Conservation (phyloP, 2,113 vertebrate species). For the Perccottus glenii region DNA sequence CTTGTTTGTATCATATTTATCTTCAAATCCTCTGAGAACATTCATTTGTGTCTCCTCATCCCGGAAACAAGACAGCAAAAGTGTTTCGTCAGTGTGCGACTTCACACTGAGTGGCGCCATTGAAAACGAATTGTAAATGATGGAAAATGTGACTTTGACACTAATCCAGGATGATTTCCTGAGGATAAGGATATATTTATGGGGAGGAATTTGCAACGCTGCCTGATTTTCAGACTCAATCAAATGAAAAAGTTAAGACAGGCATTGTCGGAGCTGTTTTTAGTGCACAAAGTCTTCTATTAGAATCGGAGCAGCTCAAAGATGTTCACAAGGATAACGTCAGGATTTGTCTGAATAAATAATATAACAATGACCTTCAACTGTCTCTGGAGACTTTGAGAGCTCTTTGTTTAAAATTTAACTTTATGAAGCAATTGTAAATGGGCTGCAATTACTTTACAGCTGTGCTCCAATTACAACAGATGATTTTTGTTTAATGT, state of each 20-base stretch:
- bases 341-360: not conserved
- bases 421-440: not conserved
- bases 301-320: conserved; percentile 19
- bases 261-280: conserved; percentile 43
- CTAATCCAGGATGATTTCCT: conserved; percentile 64
- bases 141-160: conserved; percentile 62
- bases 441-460: no score
- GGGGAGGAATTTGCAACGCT: conserved; percentile 22
- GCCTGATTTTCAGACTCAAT: conserved; percentile 51
- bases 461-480: no score
- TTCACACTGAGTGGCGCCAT: conserved; percentile 31
- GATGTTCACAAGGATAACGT: conserved; percentile 16
- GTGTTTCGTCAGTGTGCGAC: conserved; percentile 47
- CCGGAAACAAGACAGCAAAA: conserved; percentile 39
- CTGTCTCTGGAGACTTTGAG: not conserved
- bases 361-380: not conserved
- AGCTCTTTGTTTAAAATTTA: not conserved
- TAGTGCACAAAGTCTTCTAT: conserved; percentile 11
- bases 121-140: conserved; percentile 56
- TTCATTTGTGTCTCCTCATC: conserved; percentile 26
- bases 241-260: conserved; percentile 57
- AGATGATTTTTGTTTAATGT: no score
- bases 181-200: conserved; percentile 58
- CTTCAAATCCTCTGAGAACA: conserved; percentile 47
- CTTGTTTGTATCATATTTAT: conserved; percentile 51